Base-by-base conservation (phyloP, 2,888 invertebrate species). In the Lepidochrysops patricia region DNA sequence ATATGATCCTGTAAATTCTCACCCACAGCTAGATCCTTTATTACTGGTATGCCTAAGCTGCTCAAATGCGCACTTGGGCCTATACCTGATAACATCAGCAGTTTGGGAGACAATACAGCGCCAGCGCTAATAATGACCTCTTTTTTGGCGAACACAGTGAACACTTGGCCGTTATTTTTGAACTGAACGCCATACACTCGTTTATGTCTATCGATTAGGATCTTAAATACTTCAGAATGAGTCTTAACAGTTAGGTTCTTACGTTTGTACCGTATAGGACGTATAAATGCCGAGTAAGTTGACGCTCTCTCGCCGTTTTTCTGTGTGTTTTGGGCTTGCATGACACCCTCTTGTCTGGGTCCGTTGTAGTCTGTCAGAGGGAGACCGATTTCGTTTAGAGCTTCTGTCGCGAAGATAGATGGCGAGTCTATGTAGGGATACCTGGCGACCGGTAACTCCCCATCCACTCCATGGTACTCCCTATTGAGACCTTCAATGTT, bases 201-300 rank as follows among this genome's bases (percentile, higher is more conserved):
- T 9, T 79, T 81, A 0, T 73, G 52, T 75, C 72, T 64, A 69
- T 93, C 90, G 6, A 93, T 77, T 7, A 43, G 43, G 4, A 93
- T 72, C 70, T 90, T 80, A 0, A 82, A 78, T 0, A 89, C 92
- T 68, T 91, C 89, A 0, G 92, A 82, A 43, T 90, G 76, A 0
- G 89, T 82, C 71, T 79, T 77, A 0, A 92, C 79, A 0, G 70
- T 76, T 2, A 92, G 75, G 68, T 92, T 91, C 4, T 91, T 72
- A 34, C 83, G 66, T 60, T 70, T 89, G 43, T 87, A 76, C 32
- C 93, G 79, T 19, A 94, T 90, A 0, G 93, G 93, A 63, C 91
- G 79, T n/a, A 94, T 91, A 69, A 91, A 94, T 0, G 93, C 93
- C 0, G 77, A 82, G 70, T 93, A 93, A 0, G 92, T 87, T 9